Evolutionary conservation across 2,888 invertebrate species (phyloP).

Genomic region (Salticus scenicus): DNA sequence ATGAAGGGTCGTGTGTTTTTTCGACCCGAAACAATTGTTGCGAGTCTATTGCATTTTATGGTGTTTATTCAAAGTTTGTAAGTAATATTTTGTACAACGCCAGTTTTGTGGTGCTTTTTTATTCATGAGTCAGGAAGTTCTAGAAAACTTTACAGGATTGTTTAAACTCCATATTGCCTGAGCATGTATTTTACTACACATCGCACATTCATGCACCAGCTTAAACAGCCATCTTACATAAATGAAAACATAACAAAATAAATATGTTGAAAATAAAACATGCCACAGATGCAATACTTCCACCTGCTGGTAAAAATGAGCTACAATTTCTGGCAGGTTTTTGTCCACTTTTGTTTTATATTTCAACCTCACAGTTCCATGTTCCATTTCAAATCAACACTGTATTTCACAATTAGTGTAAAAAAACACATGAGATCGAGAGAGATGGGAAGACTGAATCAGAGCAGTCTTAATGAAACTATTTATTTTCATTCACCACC

Average conservation of each 20-base stretch:
- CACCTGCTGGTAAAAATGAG: slow-evolving; percentile 29
- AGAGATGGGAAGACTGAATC: slow-evolving; percentile 3
- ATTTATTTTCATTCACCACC: not conserved
- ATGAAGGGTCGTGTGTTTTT: too few species aligned
- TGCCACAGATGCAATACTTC: slow-evolving; percentile 37
- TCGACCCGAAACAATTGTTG: too few species aligned
- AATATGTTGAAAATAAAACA: slow-evolving; percentile 27
- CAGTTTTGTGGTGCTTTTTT: too few species aligned
- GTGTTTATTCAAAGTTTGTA: too few species aligned
- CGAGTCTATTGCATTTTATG: too few species aligned
- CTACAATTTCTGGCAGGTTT: slow-evolving; percentile 19
- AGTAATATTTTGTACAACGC: too few species aligned
- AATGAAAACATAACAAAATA: slow-evolving; percentile 54
- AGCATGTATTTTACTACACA: slow-evolving; percentile 36
- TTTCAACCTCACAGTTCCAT: not conserved
- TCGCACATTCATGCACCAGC: slow-evolving; percentile 27
- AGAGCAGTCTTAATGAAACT: not conserved
- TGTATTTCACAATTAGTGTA: slow-evolving; percentile 63
- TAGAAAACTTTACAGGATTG: too few species aligned
- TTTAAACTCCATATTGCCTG: slow-evolving; percentile 15
- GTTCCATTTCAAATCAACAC: slow-evolving; percentile 28
- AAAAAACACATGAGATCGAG: slow-evolving; percentile 29
- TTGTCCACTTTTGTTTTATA: slow-evolving; percentile 7
- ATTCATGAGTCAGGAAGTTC: too few species aligned
- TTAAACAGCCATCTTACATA: slow-evolving; percentile 26